Conservation (phyloP, 35 echinoderm and acorn worm genomes). For the Antedon bifida region DNA sequence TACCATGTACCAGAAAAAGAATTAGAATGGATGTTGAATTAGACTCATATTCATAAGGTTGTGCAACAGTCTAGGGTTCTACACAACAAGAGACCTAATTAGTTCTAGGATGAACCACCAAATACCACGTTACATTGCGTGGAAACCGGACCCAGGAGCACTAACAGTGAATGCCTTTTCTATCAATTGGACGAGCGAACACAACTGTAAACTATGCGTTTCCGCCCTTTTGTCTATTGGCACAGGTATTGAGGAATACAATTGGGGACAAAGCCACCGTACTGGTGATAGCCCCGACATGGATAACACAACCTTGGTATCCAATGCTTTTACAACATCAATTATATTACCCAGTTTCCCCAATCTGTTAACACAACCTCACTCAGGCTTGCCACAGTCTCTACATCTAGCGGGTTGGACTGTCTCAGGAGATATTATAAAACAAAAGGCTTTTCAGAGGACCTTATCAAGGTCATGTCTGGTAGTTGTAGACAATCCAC, state of each 20-base stretch:
- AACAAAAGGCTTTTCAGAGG: conserved; percentile 18
- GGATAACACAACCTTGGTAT: conserved; percentile 10
- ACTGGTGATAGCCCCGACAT: neutral
- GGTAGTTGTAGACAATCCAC: conserved; percentile 14
- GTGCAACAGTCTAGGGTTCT: neutral
- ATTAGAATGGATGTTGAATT: neutral
- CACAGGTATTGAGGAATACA: neutral
- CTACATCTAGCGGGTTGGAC: conserved; percentile 9
- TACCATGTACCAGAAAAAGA: conserved; percentile 11
- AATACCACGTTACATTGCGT: neutral
- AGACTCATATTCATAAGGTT: neutral
- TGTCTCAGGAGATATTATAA: neutral
- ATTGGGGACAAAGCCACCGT: neutral
- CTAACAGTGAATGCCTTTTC: neutral
- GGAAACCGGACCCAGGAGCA: conserved; percentile 9
- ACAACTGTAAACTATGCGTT: neutral
- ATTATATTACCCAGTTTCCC: neutral
- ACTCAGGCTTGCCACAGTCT: neutral
- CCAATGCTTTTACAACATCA: neutral
- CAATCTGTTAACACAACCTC: conserved; percentile 11
- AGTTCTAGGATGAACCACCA: conserved; percentile 12
- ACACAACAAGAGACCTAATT: conserved; percentile 15
- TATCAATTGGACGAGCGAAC: neutral
- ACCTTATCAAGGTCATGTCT: neutral
- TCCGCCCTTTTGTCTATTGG: conserved; percentile 20